Evolutionary conservation across 2,797 vertebrate species (phyloP).

Genomic region (Tachyglossus aculeatus): DNA sequence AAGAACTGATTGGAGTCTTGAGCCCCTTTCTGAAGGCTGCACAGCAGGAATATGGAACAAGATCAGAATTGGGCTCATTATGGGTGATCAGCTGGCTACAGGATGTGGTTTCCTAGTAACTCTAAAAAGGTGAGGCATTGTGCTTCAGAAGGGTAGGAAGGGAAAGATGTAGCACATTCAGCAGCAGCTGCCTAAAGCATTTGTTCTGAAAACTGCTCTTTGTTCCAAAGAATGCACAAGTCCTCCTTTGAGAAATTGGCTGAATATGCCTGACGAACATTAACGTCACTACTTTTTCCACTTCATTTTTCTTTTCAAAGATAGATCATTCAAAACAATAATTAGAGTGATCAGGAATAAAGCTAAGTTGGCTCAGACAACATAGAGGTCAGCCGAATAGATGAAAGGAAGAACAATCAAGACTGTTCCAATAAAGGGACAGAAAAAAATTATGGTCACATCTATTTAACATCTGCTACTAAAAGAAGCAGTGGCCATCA

Average conservation of each 20-base stretch:
- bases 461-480: too few species aligned
- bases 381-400: neutral
- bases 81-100: neutral
- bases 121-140: neutral
- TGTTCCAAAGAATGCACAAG: neutral
- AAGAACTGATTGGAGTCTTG: neutral
- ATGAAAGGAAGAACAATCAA: neutral
- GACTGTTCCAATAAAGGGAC: neutral
- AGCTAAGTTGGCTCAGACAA: neutral
- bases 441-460: too few species aligned
- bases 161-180: neutral
- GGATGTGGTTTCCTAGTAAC: neutral
- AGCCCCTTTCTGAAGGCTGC: neutral
- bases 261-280: neutral
- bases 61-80: neutral
- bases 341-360: conserved; percentile 10
- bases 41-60: neutral
- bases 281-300: neutral
- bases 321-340: conserved; percentile 30
- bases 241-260: neutral
- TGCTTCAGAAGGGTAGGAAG: neutral
- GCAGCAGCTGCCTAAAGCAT: neutral
- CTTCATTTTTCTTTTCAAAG: conserved; percentile 19
- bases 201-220: neutral
- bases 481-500: too few species aligned